These are phyloP conservation scores for Melanargia galathea DNA, from an alignment of 2,888 invertebrate species.

Conservation along the genomic window DNA sequence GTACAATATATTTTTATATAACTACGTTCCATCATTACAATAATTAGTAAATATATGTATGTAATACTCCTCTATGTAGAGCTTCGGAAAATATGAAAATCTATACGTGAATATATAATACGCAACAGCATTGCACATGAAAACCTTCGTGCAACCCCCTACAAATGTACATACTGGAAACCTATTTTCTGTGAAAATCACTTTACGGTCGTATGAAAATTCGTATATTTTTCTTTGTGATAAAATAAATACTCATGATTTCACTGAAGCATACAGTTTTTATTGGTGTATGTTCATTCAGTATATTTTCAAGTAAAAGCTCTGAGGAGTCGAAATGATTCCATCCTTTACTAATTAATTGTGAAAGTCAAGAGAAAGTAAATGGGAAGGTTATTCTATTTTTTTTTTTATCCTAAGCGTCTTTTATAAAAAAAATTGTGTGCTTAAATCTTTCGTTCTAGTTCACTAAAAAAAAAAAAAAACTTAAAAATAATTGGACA, in stretches of 20 bases:
- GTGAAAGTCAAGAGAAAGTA: too few relatives aligned
- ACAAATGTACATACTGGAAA: neutral
- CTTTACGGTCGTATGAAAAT: neutral
- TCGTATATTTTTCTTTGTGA: neutral
- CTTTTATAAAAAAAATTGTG: too few relatives aligned
- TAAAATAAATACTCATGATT: neutral
- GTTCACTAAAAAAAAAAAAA: too few relatives aligned
- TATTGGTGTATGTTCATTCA: too few relatives aligned
- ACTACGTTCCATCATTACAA: conserved; percentile 54
- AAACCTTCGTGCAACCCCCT: conserved; percentile 48
- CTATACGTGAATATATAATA: conserved; percentile 58
- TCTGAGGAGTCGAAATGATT: too few relatives aligned
- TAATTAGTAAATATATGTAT: conserved; percentile 71
- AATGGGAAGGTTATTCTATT: too few relatives aligned
- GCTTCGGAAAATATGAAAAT: conserved; percentile 77
- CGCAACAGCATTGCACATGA: conserved; percentile 62
- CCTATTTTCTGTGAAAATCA: conserved; percentile 44
- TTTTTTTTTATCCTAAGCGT: too few relatives aligned
- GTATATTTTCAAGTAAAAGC: too few relatives aligned
- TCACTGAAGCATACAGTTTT: neutral
- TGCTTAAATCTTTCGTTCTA: too few relatives aligned
- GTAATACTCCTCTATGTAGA: conserved; percentile 75
- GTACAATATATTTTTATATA: conserved; percentile 52
- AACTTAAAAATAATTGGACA: too few relatives aligned
- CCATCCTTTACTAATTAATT: too few relatives aligned